Conservation (phyloP, 1,140 invertebrate species). For the Aphaenogaster rudis region DNA sequence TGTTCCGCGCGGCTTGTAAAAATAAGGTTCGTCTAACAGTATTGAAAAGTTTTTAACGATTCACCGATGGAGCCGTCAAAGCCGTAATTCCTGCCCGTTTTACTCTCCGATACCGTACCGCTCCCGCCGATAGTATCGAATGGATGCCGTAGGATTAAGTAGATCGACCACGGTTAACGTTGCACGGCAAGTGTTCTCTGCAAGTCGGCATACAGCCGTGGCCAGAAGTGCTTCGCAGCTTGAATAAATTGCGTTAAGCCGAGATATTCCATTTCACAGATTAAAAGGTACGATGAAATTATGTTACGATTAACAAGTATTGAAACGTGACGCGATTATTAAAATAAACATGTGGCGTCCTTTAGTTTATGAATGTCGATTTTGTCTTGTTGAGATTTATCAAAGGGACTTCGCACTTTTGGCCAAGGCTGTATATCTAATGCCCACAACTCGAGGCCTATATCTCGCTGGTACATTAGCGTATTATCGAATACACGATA, state of each 20-base stretch:
- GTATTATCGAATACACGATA: slow-evolving; percentile 55
- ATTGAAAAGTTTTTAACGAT: slow-evolving; percentile 59
- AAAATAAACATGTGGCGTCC: background rate
- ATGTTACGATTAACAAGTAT: too few relatives aligned
- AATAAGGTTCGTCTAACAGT: slow-evolving; percentile 39
- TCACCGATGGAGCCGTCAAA: slow-evolving; percentile 40
- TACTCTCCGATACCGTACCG: slow-evolving; percentile 22
- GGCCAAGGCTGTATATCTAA: slow-evolving; percentile 13
- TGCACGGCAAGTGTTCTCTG: slow-evolving; percentile 30
- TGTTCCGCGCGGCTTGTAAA: slow-evolving; percentile 47
- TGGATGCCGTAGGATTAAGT: slow-evolving; percentile 41
- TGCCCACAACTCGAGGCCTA: slow-evolving; percentile 17
- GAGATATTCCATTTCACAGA: background rate
- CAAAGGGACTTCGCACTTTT: background rate
- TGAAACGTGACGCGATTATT: background rate
- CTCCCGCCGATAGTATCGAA: slow-evolving; percentile 20
- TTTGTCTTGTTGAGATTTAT: background rate
- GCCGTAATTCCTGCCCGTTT: slow-evolving; percentile 30
- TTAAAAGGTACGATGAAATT: background rate
- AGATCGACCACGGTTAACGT: slow-evolving; percentile 40
- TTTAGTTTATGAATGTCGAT: background rate
- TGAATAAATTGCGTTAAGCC: slow-evolving; percentile 1
- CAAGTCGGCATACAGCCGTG: slow-evolving; percentile 19
- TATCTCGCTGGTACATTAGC: slow-evolving; percentile 9
- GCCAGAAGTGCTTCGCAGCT: slow-evolving; percentile 9